These are phyloP conservation scores for Clusia tigrina DNA, from an alignment of 2,888 invertebrate genomes.

Conservation along the genomic window DNA sequence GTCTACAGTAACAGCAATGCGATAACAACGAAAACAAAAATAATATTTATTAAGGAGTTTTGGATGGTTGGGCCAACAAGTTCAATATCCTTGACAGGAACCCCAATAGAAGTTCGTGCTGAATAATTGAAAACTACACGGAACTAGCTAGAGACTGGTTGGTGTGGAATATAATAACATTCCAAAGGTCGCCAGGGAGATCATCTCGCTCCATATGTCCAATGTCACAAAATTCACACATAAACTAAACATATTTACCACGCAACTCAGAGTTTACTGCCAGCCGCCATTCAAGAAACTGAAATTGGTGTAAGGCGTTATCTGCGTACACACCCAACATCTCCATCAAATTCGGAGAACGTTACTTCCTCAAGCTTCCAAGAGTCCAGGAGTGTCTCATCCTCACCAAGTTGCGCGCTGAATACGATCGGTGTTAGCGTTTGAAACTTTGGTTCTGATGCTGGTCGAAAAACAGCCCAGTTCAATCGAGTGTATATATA, in stretches of 20 bases:
- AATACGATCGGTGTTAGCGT: not conserved
- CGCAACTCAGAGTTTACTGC: not conserved
- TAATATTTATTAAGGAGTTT: slow-evolving; percentile 16
- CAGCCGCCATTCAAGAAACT: slow-evolving; percentile 15
- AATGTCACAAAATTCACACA: slow-evolving; percentile 5
- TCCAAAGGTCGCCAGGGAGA: slow-evolving; percentile 4
- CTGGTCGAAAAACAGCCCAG: too few relatives aligned
- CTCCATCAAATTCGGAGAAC: not conserved
- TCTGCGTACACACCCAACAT: slow-evolving; percentile 12
- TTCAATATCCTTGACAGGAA: slow-evolving; percentile 28
- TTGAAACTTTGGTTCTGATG: too few relatives aligned
- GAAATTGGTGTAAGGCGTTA: slow-evolving; percentile 25
- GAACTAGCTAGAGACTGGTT: slow-evolving; percentile 23
- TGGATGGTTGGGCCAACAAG: slow-evolving; percentile 15
- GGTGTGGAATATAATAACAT: slow-evolving; percentile 26
- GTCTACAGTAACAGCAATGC: slow-evolving; percentile 19
- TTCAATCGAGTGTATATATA: too few relatives aligned
- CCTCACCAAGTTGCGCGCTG: not conserved
- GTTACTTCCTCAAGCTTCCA: slow-evolving; percentile 18
- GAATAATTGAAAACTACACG: slow-evolving; percentile 29
- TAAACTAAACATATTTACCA: slow-evolving; percentile 24
- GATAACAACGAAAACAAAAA: slow-evolving; percentile 25
- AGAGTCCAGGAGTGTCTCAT: slow-evolving; percentile 7
- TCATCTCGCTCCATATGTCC: slow-evolving; percentile 15
- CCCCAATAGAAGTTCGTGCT: slow-evolving; percentile 13